A percentile compares a stretch with the other conserved stretches of the same genome.
These are phyloP conservation scores for Latrodectus hesperus DNA, from an alignment of 2,888 invertebrate genomes.

Conservation along the genomic window DNA sequence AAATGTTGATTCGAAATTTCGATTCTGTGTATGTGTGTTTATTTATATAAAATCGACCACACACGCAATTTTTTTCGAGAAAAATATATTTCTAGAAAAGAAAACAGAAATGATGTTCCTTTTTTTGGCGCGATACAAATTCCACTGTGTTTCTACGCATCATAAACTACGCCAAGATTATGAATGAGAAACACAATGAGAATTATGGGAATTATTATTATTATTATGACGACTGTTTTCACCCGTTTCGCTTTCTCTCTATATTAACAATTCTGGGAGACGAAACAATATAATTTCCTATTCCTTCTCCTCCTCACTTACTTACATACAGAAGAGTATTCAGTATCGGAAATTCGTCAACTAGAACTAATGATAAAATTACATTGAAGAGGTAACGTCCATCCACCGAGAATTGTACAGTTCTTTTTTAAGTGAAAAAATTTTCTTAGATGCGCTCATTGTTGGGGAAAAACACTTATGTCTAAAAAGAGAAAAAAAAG, in stretches of 20 bases:
- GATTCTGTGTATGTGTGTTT: too few relatives aligned
- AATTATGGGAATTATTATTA: constrained; percentile 21
- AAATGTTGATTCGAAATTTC: too few relatives aligned
- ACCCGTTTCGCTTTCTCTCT: constrained; percentile 16
- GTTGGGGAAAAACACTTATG: background rate
- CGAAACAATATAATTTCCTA: constrained; percentile 36
- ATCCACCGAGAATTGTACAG: constrained; percentile 19
- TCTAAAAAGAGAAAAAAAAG: background rate
- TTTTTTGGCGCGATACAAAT: constrained; percentile 8
- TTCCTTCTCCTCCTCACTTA: constrained; percentile 1
- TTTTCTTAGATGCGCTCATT: background rate
- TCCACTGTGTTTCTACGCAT: constrained; percentile 14
- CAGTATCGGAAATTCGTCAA: constrained; percentile 30
- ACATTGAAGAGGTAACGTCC: constrained; percentile 11
- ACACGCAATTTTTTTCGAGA: too few relatives aligned
- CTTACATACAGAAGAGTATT: constrained; percentile 13
- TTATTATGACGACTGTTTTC: constrained; percentile 53
- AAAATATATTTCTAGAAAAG: too few relatives aligned
- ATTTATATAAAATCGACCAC: too few relatives aligned
- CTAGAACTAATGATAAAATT: constrained; percentile 62
- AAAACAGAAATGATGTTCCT: background rate
- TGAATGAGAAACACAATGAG: constrained; percentile 40
- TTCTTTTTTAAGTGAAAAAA: background rate
- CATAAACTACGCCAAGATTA: constrained; percentile 40
- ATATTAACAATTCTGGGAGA: constrained; percentile 51